Evolutionary conservation across 2,113 vertebrate genomes (phyloP).

Genomic region (Alosa alosa): DNA sequence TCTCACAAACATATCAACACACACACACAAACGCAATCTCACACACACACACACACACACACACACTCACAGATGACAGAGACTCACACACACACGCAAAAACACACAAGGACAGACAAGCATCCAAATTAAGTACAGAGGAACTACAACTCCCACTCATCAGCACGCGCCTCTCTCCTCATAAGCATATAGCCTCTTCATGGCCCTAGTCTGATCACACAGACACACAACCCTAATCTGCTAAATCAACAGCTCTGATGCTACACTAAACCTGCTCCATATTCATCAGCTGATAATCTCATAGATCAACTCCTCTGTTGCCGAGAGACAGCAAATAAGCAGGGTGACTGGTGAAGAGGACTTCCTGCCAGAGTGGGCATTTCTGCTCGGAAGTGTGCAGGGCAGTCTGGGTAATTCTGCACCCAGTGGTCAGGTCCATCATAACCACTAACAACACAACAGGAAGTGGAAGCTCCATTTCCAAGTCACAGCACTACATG

Average conservation of each 20-base stretch:
- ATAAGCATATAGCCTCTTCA: slow-evolving; percentile 7
- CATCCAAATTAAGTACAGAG: neutral
- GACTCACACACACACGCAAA: neutral
- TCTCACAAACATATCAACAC: neutral
- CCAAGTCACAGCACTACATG: neutral
- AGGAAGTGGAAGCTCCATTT: neutral
- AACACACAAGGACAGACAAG: neutral
- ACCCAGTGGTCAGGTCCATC: neutral
- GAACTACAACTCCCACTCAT: neutral
- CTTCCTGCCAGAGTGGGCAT: neutral
- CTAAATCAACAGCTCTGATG: slow-evolving; percentile 6
- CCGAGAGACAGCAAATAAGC: neutral
- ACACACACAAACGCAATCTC: neutral
- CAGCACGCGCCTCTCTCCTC: neutral
- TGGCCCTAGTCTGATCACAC: neutral
- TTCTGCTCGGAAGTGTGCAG: neutral
- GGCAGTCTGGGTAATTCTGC: neutral
- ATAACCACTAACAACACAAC: neutral
- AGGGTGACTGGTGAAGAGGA: neutral
- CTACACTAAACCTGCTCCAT: slow-evolving; percentile 2
- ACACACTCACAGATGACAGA: neutral
- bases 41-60: neutral
- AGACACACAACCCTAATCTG: neutral
- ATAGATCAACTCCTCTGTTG: slow-evolving; percentile 13
- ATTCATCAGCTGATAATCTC: slow-evolving; percentile 27